A percentile compares a stretch with the other conserved stretches of the same genome.
Conservation (phyloP, 2,888 invertebrate genomes). For the Ophraella communa region DNA sequence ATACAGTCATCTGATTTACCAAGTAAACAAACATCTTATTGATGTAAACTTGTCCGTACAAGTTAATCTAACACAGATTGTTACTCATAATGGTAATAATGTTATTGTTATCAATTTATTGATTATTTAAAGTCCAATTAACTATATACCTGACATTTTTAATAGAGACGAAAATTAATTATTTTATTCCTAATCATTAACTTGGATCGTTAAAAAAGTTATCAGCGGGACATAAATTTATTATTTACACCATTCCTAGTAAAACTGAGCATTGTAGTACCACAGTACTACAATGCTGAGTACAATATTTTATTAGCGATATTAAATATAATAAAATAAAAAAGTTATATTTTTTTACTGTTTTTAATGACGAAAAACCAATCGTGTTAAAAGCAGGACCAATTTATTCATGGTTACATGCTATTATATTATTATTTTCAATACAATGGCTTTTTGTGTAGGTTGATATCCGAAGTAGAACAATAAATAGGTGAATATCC, state of each 20-base stretch:
- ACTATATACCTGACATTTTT: background rate
- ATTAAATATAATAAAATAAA: background rate
- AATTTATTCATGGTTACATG: background rate
- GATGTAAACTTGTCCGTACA: background rate
- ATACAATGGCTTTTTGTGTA: constrained; percentile 1
- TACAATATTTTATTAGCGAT: background rate
- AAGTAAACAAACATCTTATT: background rate
- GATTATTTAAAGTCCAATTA: background rate
- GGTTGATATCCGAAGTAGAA: background rate
- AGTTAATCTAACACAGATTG: background rate
- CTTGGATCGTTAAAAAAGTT: no score
- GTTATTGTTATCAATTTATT: background rate
- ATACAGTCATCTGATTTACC: background rate
- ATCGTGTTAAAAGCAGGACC: background rate
- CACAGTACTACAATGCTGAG: no score
- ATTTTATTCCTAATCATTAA: no score
- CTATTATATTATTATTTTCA: background rate
- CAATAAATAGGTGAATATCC: constrained; percentile 13
- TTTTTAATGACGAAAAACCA: background rate
- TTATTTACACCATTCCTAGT: background rate
- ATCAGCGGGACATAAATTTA: background rate
- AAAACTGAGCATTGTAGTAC: background rate
- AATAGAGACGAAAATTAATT: background rate
- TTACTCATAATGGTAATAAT: background rate
- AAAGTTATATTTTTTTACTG: background rate